Evolutionary conservation across 1,140 invertebrate genomes (phyloP).

Genomic region (Goniozus legneri): DNA sequence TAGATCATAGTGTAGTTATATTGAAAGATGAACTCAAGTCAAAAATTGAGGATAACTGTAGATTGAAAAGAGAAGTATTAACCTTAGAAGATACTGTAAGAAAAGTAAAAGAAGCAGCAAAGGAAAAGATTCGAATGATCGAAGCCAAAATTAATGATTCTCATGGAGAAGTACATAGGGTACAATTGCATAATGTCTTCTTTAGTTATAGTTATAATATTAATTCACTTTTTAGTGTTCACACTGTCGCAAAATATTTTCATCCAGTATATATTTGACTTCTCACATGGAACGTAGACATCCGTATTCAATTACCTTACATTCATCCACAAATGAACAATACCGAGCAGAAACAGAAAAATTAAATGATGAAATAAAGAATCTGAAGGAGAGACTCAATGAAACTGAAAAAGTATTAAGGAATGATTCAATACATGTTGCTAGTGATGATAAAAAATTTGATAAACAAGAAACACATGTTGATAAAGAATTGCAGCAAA

Average conservation of each 20-base stretch:
- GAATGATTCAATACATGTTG: no score
- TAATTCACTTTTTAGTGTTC: conserved; percentile 42
- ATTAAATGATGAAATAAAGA: conserved; percentile 59
- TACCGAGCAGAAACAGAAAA: conserved; percentile 56
- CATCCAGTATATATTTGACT: conserved; percentile 40
- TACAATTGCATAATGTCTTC: conserved; percentile 19
- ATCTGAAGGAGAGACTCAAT: conserved; percentile 58
- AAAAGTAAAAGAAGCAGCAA: conserved; percentile 27
- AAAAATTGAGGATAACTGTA: conserved; percentile 54
- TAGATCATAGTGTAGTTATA: conserved; percentile 63
- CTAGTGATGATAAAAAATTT: conserved; percentile 38
- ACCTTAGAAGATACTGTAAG: conserved; percentile 29
- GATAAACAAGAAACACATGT: conserved; percentile 31
- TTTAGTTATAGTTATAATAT: conserved; percentile 10
- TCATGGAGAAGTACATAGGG: conserved; percentile 47
- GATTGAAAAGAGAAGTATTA: conserved; percentile 31
- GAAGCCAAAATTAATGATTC: conserved; percentile 37
- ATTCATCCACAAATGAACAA: conserved; percentile 32
- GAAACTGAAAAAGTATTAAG: conserved; percentile 55
- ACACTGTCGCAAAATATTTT: conserved; percentile 47
- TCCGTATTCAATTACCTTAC: conserved; percentile 23
- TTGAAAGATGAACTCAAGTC: conserved; percentile 60
- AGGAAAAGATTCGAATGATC: conserved; percentile 35
- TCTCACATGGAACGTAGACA: conserved; percentile 44
- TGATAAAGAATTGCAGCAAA: conserved; percentile 12